A percentile compares a stretch with the other conserved stretches of the same genome.
Evolutionary conservation across 2,888 invertebrate species (phyloP).

Genomic region (Drosophila atripex): DNA sequence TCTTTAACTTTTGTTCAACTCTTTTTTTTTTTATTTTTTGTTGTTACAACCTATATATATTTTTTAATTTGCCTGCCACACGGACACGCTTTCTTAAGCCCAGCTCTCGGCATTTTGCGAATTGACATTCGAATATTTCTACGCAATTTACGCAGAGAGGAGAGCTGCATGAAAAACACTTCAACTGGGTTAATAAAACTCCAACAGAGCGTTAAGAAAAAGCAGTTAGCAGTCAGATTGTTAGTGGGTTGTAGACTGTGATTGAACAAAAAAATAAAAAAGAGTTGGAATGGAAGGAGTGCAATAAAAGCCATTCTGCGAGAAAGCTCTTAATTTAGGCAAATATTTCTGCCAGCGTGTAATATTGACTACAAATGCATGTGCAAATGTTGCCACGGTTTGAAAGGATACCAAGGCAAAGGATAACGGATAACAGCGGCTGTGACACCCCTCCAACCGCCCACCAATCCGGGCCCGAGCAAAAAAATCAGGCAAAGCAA

Average conservation of each 20-base stretch:
- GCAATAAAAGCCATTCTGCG: constrained; percentile 26
- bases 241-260: constrained; percentile 56
- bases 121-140: constrained; percentile 72
- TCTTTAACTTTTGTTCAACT: not conserved
- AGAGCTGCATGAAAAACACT: constrained; percentile 26
- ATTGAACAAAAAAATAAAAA: constrained; percentile 44
- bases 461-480: constrained; percentile 24
- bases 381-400: constrained; percentile 82
- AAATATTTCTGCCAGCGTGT: constrained; percentile 71
- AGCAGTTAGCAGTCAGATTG: constrained; percentile 72
- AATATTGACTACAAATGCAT: constrained; percentile 80
- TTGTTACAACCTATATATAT: not conserved
- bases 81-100: constrained; percentile 68
- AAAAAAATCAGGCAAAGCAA: constrained; percentile 65
- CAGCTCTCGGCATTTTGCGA: constrained; percentile 63
- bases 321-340: constrained; percentile 59
- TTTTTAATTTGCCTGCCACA: constrained; percentile 30
- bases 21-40: constrained; percentile 2
- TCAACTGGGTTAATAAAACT: constrained; percentile 68
- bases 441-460: constrained; percentile 31
- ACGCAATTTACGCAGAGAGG: constrained; percentile 56
- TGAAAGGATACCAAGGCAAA: constrained; percentile 60
- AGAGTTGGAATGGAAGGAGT: not conserved
- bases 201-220: constrained; percentile 74
- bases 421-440: constrained; percentile 40